Evolutionary conservation across 2,888 invertebrate species (phyloP).

Genomic region (Actias luna): DNA sequence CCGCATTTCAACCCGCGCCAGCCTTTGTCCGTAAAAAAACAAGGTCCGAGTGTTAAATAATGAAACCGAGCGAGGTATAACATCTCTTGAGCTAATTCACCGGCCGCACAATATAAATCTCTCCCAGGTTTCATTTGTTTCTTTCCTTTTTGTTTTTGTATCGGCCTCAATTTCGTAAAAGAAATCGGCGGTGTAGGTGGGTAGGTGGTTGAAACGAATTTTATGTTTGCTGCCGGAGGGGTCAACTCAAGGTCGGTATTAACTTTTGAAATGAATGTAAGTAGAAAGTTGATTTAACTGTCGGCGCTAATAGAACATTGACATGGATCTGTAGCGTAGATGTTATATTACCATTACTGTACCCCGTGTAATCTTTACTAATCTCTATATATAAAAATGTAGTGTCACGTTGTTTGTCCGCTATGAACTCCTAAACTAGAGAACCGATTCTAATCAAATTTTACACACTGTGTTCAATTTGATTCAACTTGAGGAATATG

Average conservation of each 20-base stretch:
- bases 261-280: background rate
- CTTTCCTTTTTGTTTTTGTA: slow-evolving; percentile 37
- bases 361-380: no score
- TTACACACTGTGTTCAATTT: no score
- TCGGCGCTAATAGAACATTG: no score
- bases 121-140: slow-evolving; percentile 49
- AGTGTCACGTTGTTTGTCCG: no score
- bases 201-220: slow-evolving; percentile 11
- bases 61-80: slow-evolving; percentile 49
- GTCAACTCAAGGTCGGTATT: slow-evolving; percentile 6
- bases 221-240: background rate
- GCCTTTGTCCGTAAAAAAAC: slow-evolving; percentile 43
- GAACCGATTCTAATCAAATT: no score
- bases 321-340: background rate
- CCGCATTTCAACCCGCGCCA: slow-evolving; percentile 29
- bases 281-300: background rate
- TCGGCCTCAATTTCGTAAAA: slow-evolving; percentile 27
- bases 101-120: slow-evolving; percentile 58
- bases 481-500: no score
- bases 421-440: no score
- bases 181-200: slow-evolving; percentile 16
- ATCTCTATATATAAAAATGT: no score
- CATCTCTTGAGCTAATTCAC: slow-evolving; percentile 55
- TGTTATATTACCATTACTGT: background rate
- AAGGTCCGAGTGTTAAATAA: slow-evolving; percentile 49